Evolutionary conservation across 1,140 invertebrate species (phyloP).

Genomic region (Muscidifurax raptorellus): DNA sequence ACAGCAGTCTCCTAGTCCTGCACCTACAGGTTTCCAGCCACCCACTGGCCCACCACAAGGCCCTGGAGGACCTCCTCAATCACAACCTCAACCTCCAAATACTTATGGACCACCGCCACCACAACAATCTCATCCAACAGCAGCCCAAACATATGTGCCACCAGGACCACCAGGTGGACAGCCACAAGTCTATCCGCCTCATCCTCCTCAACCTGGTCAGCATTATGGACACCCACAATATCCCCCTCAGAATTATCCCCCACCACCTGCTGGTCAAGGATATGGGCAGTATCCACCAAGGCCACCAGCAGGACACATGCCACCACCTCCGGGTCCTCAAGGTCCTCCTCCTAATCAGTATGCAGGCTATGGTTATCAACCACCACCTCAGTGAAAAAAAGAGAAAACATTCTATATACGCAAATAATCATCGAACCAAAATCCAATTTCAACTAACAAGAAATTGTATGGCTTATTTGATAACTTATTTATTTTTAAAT

Average conservation of each 20-base stretch:
- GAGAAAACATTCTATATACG: conserved; percentile 4
- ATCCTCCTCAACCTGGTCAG: conserved; percentile 71
- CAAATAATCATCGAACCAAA: background rate
- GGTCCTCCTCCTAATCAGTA: conserved; percentile 75
- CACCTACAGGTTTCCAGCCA: conserved; percentile 72
- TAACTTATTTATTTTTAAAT: conserved; percentile 29
- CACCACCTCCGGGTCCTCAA: conserved; percentile 73
- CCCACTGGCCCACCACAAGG: conserved; percentile 71
- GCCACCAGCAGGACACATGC: conserved; percentile 72
- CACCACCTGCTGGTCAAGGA: conserved; percentile 71
- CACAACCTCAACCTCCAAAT: conserved; percentile 64
- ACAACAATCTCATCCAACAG: conserved; percentile 69
- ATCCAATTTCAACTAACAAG: conserved; percentile 22
- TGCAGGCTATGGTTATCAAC: conserved; percentile 75
- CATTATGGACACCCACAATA: conserved; percentile 74
- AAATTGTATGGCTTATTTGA: conserved; percentile 24
- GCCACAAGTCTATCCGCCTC: conserved; percentile 71
- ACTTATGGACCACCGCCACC: conserved; percentile 69
- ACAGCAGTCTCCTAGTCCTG: conserved; percentile 69
- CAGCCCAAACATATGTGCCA: conserved; percentile 72
- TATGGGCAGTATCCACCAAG: conserved; percentile 72
- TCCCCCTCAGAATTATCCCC: conserved; percentile 73
- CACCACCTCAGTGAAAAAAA: conserved; percentile 70
- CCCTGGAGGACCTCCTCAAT: conserved; percentile 63
- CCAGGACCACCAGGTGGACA: conserved; percentile 68